A percentile compares a stretch with the other conserved stretches of the same genome.
phyloP scores from a whole-genome alignment of 1,140 invertebrate genomes.

The Caerostris extrusa region DNA sequence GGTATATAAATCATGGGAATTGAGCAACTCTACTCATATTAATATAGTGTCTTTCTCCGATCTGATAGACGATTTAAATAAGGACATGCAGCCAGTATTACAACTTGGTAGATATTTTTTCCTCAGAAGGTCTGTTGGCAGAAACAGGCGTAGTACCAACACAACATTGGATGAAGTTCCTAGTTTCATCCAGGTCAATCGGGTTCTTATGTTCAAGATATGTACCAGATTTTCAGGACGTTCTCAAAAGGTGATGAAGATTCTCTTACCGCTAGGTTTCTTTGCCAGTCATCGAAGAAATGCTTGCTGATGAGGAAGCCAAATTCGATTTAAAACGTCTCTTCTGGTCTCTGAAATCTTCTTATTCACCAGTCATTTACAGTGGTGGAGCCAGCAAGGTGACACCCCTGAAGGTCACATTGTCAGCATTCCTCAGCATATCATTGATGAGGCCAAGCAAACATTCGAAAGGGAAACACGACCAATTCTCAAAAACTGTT shows the following conservation, averaged over 20 bases:
- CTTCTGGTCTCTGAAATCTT: neutral
- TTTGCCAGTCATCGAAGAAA: neutral
- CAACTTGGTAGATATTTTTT: constrained; percentile 22
- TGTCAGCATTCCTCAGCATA: neutral
- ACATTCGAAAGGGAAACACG: neutral
- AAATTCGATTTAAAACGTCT: neutral
- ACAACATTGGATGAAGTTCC: neutral
- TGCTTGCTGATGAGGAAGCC: constrained; percentile 3
- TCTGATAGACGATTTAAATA: neutral
- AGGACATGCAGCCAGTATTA: neutral
- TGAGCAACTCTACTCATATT: constrained; percentile 48
- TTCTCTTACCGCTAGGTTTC: neutral
- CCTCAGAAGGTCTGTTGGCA: neutral
- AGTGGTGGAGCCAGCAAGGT: neutral
- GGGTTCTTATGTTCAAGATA: too few relatives aligned
- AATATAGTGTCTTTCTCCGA: constrained; percentile 36
- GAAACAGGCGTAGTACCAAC: neutral
- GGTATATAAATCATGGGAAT: constrained; percentile 7
- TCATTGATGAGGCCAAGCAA: neutral
- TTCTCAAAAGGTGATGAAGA: neutral
- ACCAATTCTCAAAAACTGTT: neutral
- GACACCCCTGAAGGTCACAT: neutral
- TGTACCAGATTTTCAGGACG: too few relatives aligned
- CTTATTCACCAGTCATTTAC: neutral
- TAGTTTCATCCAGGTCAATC: too few relatives aligned